Conservation (phyloP, 2,797 vertebrate genomes). For the Urosaurus nigricauda region DNA sequence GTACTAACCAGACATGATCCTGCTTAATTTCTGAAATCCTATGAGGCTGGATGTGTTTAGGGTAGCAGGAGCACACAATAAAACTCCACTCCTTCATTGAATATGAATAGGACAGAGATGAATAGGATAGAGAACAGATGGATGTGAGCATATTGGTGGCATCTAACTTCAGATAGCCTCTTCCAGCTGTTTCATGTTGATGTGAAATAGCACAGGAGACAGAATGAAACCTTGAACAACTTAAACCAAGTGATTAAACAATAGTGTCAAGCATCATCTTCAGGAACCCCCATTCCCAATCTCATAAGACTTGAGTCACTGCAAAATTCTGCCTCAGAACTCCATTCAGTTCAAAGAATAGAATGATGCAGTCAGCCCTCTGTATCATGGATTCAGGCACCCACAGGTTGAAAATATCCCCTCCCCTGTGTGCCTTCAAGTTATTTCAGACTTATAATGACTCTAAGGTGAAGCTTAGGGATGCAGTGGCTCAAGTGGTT, state of each 20-base stretch:
- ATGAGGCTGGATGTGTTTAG: no score
- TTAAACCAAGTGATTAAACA: neutral
- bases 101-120: no score
- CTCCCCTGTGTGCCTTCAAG: no score
- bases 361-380: no score
- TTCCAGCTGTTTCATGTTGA: neutral
- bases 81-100: neutral
- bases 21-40: no score
- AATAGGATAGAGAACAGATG: neutral
- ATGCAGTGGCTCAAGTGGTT: no score
- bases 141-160: neutral
- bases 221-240: neutral
- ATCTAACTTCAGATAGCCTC: neutral
- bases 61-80: neutral
- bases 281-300: neutral
- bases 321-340: neutral
- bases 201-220: neutral
- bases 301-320: neutral
- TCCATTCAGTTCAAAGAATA: neutral
- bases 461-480: no score
- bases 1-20: no score
- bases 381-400: no score
- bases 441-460: no score
- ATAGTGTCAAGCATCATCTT: neutral
- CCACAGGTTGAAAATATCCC: no score